phyloP scores from a whole-genome alignment of 2,113 vertebrate genomes.

The Apodemus speciosus region DNA sequence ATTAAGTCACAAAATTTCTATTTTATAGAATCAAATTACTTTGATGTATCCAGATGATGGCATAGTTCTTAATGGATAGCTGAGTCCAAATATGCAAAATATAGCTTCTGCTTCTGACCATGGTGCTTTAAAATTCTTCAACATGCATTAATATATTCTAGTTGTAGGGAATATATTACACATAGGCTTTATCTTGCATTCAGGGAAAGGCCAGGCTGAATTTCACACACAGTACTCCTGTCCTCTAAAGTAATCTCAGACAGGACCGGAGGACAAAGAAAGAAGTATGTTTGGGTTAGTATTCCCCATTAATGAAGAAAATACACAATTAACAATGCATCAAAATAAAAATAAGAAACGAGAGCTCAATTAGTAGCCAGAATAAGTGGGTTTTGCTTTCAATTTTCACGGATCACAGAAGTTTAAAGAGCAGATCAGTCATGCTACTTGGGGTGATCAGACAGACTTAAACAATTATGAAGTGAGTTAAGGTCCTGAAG shows the following conservation, averaged over 20 bases:
- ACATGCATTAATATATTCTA: constrained; percentile 88
- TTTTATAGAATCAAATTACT: constrained; percentile 86
- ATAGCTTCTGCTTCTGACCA: constrained; percentile 85
- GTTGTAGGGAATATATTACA: constrained; percentile 84
- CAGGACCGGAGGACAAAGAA: constrained; percentile 74
- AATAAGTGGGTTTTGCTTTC: constrained; percentile 51
- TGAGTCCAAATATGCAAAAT: constrained; percentile 88
- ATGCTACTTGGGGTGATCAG: constrained; percentile 80
- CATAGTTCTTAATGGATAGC: constrained; percentile 83
- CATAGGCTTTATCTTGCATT: constrained; percentile 82
- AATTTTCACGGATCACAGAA: constrained; percentile 70
- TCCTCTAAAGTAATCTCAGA: constrained; percentile 77
- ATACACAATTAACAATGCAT: constrained; percentile 80
- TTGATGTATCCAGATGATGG: constrained; percentile 85
- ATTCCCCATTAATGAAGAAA: constrained; percentile 75
- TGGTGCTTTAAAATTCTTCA: constrained; percentile 84
- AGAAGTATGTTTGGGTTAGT: constrained; percentile 82
- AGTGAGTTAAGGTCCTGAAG: constrained; percentile 80
- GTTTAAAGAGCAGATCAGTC: constrained; percentile 80
- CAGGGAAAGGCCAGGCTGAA: constrained; percentile 83
- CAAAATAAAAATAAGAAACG: constrained; percentile 73
- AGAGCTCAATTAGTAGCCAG: constrained; percentile 60
- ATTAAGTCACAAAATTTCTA: constrained; percentile 85
- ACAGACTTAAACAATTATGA: constrained; percentile 78
- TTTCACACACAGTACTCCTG: constrained; percentile 80